These are phyloP conservation scores for Drosophila orena DNA, from an alignment of 1,140 invertebrate species.

Conservation along the genomic window DNA sequence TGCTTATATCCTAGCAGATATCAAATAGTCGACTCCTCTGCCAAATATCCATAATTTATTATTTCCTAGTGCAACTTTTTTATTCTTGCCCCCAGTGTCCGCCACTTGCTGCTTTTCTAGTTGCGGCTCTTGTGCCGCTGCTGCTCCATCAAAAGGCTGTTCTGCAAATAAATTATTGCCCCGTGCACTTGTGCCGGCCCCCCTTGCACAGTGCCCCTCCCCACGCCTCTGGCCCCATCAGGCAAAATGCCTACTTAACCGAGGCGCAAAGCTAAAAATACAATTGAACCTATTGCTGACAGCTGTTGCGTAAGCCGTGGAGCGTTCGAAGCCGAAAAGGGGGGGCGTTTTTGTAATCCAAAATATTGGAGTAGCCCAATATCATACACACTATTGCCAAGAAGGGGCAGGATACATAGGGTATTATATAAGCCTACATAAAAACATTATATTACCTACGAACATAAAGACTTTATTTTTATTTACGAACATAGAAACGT, in stretches of 20 bases:
- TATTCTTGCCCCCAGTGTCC: constrained; percentile 36
- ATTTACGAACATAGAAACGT: no score
- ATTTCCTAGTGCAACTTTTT: constrained; percentile 46
- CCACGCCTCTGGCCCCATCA: background rate
- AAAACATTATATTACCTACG: no score
- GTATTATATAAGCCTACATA: no score
- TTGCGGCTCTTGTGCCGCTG: constrained; percentile 22
- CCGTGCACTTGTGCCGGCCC: constrained; percentile 49
- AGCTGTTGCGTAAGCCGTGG: constrained; percentile 60
- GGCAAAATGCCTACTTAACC: constrained; percentile 44
- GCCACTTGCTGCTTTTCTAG: constrained; percentile 34
- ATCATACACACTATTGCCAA: background rate
- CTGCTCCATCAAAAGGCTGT: constrained; percentile 61
- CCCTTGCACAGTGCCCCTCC: constrained; percentile 4
- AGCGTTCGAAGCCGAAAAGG: constrained; percentile 17
- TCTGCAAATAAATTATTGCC: constrained; percentile 66
- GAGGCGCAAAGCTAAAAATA: constrained; percentile 66
- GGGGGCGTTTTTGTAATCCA: background rate
- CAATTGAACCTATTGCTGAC: constrained; percentile 65
- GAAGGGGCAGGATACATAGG: no score
- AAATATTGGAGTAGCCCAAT: no score
- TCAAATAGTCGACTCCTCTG: constrained; percentile 40
- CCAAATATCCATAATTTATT: constrained; percentile 46
- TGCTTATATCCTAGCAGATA: constrained; percentile 29
- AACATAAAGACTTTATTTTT: no score